phyloP scores from a whole-genome alignment of 2,113 vertebrate species.

The Calidris pugnax region DNA sequence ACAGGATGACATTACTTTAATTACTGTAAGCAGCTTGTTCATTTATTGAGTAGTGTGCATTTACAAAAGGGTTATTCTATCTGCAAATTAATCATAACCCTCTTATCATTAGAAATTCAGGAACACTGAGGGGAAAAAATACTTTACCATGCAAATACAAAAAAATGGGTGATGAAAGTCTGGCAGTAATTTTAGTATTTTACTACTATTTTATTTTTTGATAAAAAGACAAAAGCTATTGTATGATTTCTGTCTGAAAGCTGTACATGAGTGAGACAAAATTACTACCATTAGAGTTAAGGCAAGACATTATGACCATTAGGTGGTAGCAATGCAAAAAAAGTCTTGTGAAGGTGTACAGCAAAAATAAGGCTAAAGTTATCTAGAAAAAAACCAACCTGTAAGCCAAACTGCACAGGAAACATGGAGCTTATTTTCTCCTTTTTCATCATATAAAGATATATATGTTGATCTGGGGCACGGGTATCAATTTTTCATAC shows the following conservation, averaged over 20 bases:
- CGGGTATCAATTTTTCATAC: background rate
- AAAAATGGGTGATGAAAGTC: conserved; percentile 35
- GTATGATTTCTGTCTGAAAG: conserved; percentile 48
- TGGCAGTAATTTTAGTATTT: conserved; percentile 54
- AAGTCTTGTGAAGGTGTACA: background rate
- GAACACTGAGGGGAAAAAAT: background rate
- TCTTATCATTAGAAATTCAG: conserved; percentile 32
- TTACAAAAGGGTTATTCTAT: conserved; percentile 49
- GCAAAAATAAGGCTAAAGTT: background rate
- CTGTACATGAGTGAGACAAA: conserved; percentile 45
- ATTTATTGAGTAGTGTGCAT: conserved; percentile 37
- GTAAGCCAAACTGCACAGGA: background rate
- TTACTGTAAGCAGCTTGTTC: conserved; percentile 69
- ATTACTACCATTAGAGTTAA: conserved; percentile 62
- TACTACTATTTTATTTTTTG: conserved; percentile 48
- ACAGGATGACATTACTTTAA: conserved; percentile 69
- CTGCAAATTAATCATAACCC: conserved; percentile 64
- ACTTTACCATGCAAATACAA: background rate
- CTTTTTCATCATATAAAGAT: background rate
- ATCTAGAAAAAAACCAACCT: background rate
- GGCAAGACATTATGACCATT: conserved; percentile 47
- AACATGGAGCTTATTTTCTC: background rate
- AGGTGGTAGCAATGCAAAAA: conserved; percentile 5
- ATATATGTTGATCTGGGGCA: background rate
- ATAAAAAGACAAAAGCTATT: conserved; percentile 49